These are phyloP conservation scores for Halichondria panicea DNA, from an alignment of 37 sponge, comb jelly and placozoan genomes.

Conservation along the genomic window DNA sequence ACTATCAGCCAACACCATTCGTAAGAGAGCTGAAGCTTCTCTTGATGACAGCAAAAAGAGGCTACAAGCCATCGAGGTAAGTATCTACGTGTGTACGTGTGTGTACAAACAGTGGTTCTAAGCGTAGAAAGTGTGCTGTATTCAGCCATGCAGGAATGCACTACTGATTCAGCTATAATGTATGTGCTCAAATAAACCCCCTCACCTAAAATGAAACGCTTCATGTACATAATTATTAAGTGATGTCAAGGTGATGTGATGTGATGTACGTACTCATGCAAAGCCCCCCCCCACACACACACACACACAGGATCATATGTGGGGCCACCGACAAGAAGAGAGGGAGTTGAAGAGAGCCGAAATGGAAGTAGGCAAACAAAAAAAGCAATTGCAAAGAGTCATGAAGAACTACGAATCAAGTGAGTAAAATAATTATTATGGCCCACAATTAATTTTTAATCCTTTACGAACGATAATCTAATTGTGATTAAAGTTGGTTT, in stretches of 20 bases:
- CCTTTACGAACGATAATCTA: neutral
- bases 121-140: too few species aligned
- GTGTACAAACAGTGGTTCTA: too few species aligned
- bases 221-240: too few species aligned
- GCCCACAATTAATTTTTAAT: neutral
- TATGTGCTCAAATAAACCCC: too few species aligned
- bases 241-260: too few species aligned
- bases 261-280: too few species aligned
- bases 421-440: slow-evolving; percentile 16
- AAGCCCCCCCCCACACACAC: too few species aligned
- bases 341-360: slow-evolving; percentile 68
- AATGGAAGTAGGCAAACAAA: slow-evolving; percentile 55
- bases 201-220: too few species aligned
- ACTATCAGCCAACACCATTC: slow-evolving; percentile 23
- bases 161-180: too few species aligned
- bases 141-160: too few species aligned
- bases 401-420: slow-evolving; percentile 56
- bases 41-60: slow-evolving; percentile 38
- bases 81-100: too few species aligned
- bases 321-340: slow-evolving; percentile 88
- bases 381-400: slow-evolving; percentile 51
- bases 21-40: slow-evolving; percentile 38
- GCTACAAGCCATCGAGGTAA: slow-evolving; percentile 58
- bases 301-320: slow-evolving; percentile 77
- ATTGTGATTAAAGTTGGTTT: neutral